These are phyloP conservation scores for Capromys pilorides DNA, from an alignment of 2,797 vertebrate species.

Conservation along the genomic window DNA sequence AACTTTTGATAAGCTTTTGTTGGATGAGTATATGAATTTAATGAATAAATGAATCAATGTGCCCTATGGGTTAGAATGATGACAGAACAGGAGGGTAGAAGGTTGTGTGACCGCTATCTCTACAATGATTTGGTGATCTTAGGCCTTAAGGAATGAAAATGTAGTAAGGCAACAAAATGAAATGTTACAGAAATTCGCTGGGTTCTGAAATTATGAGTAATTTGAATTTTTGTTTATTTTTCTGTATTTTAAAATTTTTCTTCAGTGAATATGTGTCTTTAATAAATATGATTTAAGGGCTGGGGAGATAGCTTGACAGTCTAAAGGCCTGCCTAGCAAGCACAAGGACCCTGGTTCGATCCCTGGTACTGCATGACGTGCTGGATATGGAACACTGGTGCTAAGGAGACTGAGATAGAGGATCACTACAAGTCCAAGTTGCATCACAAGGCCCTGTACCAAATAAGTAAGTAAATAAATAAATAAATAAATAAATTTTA, in stretches of 20 bases:
- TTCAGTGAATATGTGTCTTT: not conserved
- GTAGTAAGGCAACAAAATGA: constrained; percentile 23
- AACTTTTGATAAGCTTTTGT: not conserved
- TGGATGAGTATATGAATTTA: not conserved
- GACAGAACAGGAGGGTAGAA: not conserved
- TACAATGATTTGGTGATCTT: not conserved
- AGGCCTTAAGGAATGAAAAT: not conserved
- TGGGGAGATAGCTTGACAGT: too few relatives aligned
- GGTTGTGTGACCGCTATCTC: not conserved
- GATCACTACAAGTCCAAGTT: too few relatives aligned
- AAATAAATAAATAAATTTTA: too few relatives aligned
- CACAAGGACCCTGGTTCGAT: too few relatives aligned
- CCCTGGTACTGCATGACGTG: too few relatives aligned
- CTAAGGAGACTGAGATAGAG: too few relatives aligned
- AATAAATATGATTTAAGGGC: not conserved
- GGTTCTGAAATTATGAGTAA: not conserved
- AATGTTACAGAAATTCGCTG: not conserved
- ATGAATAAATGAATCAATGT: constrained; percentile 8
- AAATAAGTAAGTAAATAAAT: too few relatives aligned
- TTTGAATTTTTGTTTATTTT: not conserved
- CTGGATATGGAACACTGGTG: too few relatives aligned
- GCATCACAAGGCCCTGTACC: too few relatives aligned
- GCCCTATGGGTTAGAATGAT: not conserved
- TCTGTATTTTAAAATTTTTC: constrained; percentile 5
- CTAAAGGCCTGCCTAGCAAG: too few relatives aligned